phyloP scores from a whole-genome alignment of 1,140 invertebrate genomes.

The Portunus trituberculatus region DNA sequence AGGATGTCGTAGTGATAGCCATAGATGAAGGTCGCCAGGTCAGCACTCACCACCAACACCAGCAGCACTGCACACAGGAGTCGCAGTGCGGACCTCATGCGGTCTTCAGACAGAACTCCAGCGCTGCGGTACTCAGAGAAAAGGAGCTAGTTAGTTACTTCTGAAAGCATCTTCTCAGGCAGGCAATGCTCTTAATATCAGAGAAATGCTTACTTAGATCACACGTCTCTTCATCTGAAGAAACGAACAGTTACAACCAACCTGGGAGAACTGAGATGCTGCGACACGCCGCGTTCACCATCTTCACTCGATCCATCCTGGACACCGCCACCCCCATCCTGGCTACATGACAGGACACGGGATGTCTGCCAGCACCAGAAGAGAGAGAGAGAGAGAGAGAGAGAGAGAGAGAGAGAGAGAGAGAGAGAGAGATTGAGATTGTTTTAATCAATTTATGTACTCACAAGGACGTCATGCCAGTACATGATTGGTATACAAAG shows the following conservation, averaged over 20 bases:
- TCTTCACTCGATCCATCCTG: no score
- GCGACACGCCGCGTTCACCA: no score
- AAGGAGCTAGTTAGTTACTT: background rate
- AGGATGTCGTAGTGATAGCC: background rate
- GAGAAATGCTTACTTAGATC: background rate
- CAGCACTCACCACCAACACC: background rate
- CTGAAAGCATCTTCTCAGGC: background rate
- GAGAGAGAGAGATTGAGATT: slow-evolving; percentile 36
- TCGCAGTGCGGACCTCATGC: background rate
- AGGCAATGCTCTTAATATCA: background rate
- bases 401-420: slow-evolving; percentile 42
- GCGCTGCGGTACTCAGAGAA: no score
- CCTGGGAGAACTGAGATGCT: no score
- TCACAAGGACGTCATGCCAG: no score
- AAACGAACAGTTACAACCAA: no score
- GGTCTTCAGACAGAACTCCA: background rate
- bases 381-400: slow-evolving; percentile 20
- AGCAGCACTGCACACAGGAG: background rate
- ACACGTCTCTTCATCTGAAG: no score
- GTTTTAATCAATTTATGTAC: no score
- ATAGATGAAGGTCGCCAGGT: background rate
- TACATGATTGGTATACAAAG: no score
- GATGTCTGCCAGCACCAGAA: background rate
- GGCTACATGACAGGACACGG: no score
- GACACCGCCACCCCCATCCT: no score